phyloP scores from a whole-genome alignment of 2,797 vertebrate species.

The Chiloscyllium punctatum region DNA sequence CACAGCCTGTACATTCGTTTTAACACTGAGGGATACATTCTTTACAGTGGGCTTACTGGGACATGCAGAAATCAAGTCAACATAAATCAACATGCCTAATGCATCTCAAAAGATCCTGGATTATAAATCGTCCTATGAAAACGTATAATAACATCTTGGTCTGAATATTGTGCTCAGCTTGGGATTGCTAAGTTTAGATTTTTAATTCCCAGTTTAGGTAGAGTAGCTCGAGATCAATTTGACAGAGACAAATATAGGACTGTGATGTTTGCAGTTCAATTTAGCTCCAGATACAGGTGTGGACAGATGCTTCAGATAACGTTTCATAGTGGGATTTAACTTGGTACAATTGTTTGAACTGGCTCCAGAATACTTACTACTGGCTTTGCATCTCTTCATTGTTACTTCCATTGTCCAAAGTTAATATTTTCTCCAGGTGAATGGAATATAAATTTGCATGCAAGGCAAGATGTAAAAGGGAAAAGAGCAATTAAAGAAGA shows the following conservation, averaged over 20 bases:
- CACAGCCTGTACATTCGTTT: background rate
- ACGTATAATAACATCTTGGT: background rate
- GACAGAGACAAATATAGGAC: background rate
- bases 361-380: too few species aligned
- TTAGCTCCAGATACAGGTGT: background rate
- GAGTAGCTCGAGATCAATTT: too few species aligned
- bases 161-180: background rate
- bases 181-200: background rate
- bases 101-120: background rate
- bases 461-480: background rate
- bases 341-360: background rate
- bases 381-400: background rate
- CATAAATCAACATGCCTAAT: background rate
- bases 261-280: background rate
- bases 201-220: background rate
- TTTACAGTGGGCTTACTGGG: background rate
- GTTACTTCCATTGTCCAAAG: background rate
- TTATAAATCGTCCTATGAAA: background rate
- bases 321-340: background rate
- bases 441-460: background rate
- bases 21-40: background rate
- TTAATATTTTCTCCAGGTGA: background rate
- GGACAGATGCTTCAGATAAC: background rate
- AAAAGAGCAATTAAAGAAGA: background rate
- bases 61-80: background rate